Evolutionary conservation across 2,888 invertebrate genomes (phyloP), one percentile per base, ranked within the genome.

Genomic region (Ophion ellenae): DNA sequence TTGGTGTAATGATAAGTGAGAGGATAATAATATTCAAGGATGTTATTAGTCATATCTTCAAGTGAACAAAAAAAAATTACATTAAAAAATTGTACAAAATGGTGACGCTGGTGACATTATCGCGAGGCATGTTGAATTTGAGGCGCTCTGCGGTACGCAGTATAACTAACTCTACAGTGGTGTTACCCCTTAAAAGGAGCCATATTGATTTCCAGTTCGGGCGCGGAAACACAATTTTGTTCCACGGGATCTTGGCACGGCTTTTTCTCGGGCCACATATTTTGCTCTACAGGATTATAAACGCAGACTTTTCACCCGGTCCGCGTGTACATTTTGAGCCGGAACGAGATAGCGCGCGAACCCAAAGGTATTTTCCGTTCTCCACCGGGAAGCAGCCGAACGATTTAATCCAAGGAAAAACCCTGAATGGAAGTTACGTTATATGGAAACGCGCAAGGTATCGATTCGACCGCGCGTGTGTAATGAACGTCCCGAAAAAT

Each of bases 161-260:
- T 24, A 2, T 24, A 24, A 24, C 24, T 24, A 24, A 24, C 24
- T 24, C 24, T 24, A 24, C 24, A 24, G 24, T 24, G 2, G 1
- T 24, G 24, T 24, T 24, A 24, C 24, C 24, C 24, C 24, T 24
- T 77, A 40, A 45, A 81, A 81, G 45, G 59, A 67, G 45, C 67
- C 67, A 20, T 53, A 74, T 73, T 75, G 73, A 86, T 83, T 83
- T 77, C 77, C 67, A 86, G 66, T 83, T 53, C 76, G 17, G 17
- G 73, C 71, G 73, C 76, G 73, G 73, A 69, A 83, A 86, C 80
- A 83, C 85, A 83, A 86, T 86, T 86, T 81, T 74, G 67, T 79
- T 67, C 67, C 57, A 32, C 53, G 20, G 28, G 53, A 81, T 74
- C 66, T 74, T 80, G 40, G 24, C 67, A 67, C 45, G 64, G 66